phyloP scores from a whole-genome alignment of 2,888 invertebrate genomes.

The Gisinianus flammeolus region DNA sequence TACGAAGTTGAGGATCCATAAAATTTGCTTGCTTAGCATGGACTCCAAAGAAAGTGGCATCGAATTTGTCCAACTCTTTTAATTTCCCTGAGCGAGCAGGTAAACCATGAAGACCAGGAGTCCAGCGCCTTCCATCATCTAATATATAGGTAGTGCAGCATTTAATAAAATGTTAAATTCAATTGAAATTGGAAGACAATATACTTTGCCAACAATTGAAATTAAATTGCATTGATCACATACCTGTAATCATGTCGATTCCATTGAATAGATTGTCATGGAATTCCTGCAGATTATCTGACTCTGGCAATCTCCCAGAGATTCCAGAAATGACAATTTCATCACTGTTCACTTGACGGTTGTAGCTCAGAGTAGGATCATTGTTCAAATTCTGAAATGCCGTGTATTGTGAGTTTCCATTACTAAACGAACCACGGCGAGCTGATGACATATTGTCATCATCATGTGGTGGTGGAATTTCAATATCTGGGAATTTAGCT shows the following conservation, averaged over 20 bases:
- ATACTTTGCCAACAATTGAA: neutral
- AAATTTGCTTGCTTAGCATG: conserved; percentile 73
- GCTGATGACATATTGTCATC: neutral
- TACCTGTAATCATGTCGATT: conserved; percentile 88
- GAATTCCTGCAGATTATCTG: conserved; percentile 89
- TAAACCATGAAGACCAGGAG: conserved; percentile 61
- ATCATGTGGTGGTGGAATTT: conserved; percentile 60
- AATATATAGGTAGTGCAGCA: conserved; percentile 45
- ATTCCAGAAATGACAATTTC: conserved; percentile 80
- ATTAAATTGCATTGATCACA: neutral
- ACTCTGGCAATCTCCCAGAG: conserved; percentile 84
- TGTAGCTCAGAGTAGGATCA: neutral
- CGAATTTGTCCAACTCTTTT: conserved; percentile 80
- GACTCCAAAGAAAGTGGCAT: conserved; percentile 88
- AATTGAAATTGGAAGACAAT: too few relatives aligned
- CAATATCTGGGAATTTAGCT: conserved; percentile 70
- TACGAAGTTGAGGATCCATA: conserved; percentile 87
- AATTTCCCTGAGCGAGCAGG: conserved; percentile 82
- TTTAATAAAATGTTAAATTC: conserved; percentile 32
- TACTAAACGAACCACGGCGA: conserved; percentile 3
- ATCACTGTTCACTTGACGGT: conserved; percentile 66
- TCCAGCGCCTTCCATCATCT: conserved; percentile 58
- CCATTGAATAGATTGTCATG: conserved; percentile 87
- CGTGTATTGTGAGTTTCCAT: conserved; percentile 21
- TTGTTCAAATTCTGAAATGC: conserved; percentile 31